Evolutionary conservation across 2,888 invertebrate species (phyloP).

Genomic region (Apodemia hepburni): DNA sequence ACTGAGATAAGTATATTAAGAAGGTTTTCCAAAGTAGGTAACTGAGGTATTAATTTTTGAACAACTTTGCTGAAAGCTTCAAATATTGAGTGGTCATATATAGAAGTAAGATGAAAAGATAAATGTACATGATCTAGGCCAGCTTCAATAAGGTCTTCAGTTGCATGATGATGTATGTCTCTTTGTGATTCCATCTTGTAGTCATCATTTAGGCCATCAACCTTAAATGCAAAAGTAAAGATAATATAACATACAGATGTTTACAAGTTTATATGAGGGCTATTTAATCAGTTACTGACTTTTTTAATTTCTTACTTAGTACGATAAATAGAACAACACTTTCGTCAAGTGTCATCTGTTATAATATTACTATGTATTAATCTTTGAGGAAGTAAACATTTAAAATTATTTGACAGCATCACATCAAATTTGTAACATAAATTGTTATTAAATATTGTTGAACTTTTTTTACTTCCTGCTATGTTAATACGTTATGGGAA

Average conservation of each 20-base stretch:
- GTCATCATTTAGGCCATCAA: conserved; percentile 99
- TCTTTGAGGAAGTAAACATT: no score
- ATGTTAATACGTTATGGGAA: no score
- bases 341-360: no score
- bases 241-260: neutral
- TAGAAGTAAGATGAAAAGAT: conserved; percentile 98
- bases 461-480: no score
- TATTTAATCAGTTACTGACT: no score
- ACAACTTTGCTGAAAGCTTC: conserved; percentile 99
- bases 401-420: no score
- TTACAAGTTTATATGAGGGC: neutral
- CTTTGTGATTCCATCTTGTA: conserved; percentile 99
- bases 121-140: conserved; percentile 93
- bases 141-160: conserved; percentile 95
- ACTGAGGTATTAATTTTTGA: conserved; percentile 98
- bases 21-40: conserved; percentile 97
- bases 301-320: no score
- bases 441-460: no score
- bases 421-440: no score
- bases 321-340: no score
- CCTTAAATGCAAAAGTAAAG: conserved; percentile 58
- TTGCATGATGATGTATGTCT: conserved; percentile 98
- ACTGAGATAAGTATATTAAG: conserved; percentile 98
- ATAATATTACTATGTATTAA: no score
- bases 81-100: conserved; percentile 99